Percentiles rank a stretch among this genome's conserved stretches.
These are phyloP conservation scores for Cryptoleucopteryx plumbea DNA, from an alignment of 2,113 vertebrate species.

Conservation along the genomic window DNA sequence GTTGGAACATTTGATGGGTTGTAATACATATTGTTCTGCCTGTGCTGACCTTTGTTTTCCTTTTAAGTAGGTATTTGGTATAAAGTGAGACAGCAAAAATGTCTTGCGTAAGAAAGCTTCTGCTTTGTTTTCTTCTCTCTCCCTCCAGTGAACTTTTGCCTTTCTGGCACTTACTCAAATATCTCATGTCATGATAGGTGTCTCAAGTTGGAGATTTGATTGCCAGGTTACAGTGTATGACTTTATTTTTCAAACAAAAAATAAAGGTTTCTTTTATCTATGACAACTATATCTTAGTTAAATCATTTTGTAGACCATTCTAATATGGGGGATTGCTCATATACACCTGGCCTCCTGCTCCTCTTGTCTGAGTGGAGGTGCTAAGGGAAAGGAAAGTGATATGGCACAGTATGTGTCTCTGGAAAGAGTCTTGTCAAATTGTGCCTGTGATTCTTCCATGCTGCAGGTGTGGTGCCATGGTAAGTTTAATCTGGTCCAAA, in stretches of 20 bases:
- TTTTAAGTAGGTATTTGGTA: not conserved
- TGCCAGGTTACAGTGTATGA: not conserved
- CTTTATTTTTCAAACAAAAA: not conserved
- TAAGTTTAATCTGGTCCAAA: not conserved
- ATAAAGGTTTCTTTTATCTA: not conserved
- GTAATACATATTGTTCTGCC: not conserved
- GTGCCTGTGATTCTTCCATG: not conserved
- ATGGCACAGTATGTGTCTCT: not conserved
- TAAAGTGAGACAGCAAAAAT: slow-evolving; percentile 8
- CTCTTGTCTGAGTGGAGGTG: not conserved
- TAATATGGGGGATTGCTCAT: not conserved
- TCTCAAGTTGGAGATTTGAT: not conserved
- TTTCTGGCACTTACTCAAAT: not conserved
- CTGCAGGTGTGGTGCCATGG: not conserved
- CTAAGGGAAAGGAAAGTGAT: not conserved
- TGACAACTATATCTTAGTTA: not conserved
- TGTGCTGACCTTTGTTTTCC: not conserved
- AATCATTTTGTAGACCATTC: not conserved
- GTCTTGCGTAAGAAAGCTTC: not conserved
- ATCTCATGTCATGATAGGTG: not conserved
- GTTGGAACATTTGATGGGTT: not conserved
- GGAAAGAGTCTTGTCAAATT: not conserved
- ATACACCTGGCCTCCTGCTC: not conserved
- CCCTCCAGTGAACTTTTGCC: not conserved
- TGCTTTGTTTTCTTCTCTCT: not conserved